Base-by-base conservation (phyloP, 2,797 vertebrate genomes). In the Clarias laeviceps region DNA sequence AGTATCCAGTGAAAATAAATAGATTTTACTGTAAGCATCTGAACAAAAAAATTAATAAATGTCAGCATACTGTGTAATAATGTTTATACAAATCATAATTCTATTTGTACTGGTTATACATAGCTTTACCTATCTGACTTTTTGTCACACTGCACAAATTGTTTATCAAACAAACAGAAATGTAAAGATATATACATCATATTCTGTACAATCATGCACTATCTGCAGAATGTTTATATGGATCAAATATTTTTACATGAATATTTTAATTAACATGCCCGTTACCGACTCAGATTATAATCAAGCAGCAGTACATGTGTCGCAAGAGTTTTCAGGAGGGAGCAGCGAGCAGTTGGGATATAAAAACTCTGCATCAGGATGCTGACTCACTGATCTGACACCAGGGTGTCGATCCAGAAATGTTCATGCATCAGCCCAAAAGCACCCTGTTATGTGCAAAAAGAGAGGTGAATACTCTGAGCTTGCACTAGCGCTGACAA, bases 381-480 rank as follows among this genome's bases (percentile, higher is more conserved):
- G 94, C 94, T 94, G 93, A 94, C 91, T 93, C 73, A 89, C 87
- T 91, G 88, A 91, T 89, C 91, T 90, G 89, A 84, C 94, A 91
- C 87, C 86, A 65, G 77, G 80, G 82, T 89, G 91, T 92, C 91
- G 73, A 87, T 91, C 90, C 73, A 89, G 69, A 72, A 72, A 82
- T 22, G 80, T 88, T 86, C 88, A 88, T 90, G 77, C 88, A 84
- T 56, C 82, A 56, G 50, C 78, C 81, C 82, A 78, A 66, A 87
- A 80, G 32, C n/a, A 61, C 59, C 80, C 84, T 77, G 83, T 84
- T 69, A 79, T 18, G 81, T 83, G 77, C 85, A 73, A 29, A 69
- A 82, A n/a, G 22, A 4, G 2, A 69, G 65, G 40, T 74, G 18
- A 85, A 87, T 87, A 56, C 68, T 84, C 87, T 85, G 84, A 87